Conservation (phyloP, 2,888 invertebrate species). For the Lasius fuliginosus region DNA sequence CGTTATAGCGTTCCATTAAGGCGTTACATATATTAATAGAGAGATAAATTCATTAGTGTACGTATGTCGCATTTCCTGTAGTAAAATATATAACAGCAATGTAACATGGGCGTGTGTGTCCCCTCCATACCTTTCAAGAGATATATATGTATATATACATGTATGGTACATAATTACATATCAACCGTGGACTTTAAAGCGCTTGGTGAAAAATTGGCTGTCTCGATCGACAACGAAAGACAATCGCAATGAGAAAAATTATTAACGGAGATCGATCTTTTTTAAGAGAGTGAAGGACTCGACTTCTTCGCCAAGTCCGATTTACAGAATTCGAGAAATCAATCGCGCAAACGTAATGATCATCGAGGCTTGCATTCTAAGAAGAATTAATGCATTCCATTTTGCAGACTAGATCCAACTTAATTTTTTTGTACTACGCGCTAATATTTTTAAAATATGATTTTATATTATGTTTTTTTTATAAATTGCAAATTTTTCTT, state of each 20-base stretch:
- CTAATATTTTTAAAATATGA: background rate
- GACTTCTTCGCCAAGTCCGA: slow-evolving; percentile 3
- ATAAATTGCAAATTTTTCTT: background rate
- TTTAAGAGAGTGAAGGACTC: slow-evolving; percentile 12
- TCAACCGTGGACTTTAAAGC: slow-evolving; percentile 45
- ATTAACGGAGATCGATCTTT: slow-evolving; percentile 17
- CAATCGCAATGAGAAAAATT: slow-evolving; percentile 38
- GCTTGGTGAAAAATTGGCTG: slow-evolving; percentile 43
- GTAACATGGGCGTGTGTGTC: slow-evolving; percentile 37
- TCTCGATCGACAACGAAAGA: slow-evolving; percentile 46
- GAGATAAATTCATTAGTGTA: slow-evolving; percentile 71
- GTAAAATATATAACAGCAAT: slow-evolving; percentile 69
- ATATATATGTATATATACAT: slow-evolving; percentile 26
- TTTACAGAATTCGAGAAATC: background rate
- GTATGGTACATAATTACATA: slow-evolving; percentile 32
- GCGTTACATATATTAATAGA: slow-evolving; percentile 72
- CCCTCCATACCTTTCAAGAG: slow-evolving; percentile 22
- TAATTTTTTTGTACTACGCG: background rate
- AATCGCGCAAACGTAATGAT: background rate
- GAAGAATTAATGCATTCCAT: background rate
- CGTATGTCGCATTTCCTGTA: slow-evolving; percentile 62
- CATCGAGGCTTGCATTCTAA: slow-evolving; percentile 4
- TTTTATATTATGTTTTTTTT: background rate
- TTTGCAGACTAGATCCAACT: slow-evolving; percentile 8
- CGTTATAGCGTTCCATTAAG: slow-evolving; percentile 70